Evolutionary conservation across 2,888 invertebrate genomes (phyloP).

Genomic region (Bedellia somnulentella): DNA sequence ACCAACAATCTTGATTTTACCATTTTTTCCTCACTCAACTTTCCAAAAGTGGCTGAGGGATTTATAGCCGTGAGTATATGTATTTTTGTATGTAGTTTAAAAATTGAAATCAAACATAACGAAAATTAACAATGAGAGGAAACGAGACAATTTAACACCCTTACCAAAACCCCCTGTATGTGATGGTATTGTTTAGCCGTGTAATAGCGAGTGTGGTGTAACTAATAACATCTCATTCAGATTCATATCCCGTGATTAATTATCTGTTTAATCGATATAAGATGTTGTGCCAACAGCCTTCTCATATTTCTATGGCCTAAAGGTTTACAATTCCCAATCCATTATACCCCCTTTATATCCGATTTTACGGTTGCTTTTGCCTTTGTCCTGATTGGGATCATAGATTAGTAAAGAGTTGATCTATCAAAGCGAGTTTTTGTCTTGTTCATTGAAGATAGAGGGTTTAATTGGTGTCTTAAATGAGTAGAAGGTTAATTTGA

Average conservation of each 20-base stretch:
- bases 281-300: slow-evolving; percentile 60
- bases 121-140: no score
- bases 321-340: background rate
- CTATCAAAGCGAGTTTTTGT: slow-evolving; percentile 43
- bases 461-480: slow-evolving; percentile 58
- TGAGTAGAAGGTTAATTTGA: slow-evolving; percentile 52
- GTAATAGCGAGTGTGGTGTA: slow-evolving; percentile 55
- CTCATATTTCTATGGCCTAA: slow-evolving; percentile 24
- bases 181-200: no score
- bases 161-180: no score
- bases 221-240: slow-evolving; percentile 63
- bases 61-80: no score
- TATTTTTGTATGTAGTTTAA: no score
- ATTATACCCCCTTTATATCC: slow-evolving; percentile 15
- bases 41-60: no score
- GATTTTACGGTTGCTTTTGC: slow-evolving; percentile 15
- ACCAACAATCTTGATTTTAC: no score
- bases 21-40: no score
- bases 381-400: slow-evolving; percentile 18
- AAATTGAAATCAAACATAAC: no score
- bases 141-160: no score
- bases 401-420: slow-evolving; percentile 58
- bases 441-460: slow-evolving; percentile 53
- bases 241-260: slow-evolving; percentile 61
- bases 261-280: slow-evolving; percentile 62